A percentile compares a stretch with the other conserved stretches of the same genome.
phyloP scores from a whole-genome alignment of 2,888 invertebrate genomes.

The Coelogynopora nodosa region DNA sequence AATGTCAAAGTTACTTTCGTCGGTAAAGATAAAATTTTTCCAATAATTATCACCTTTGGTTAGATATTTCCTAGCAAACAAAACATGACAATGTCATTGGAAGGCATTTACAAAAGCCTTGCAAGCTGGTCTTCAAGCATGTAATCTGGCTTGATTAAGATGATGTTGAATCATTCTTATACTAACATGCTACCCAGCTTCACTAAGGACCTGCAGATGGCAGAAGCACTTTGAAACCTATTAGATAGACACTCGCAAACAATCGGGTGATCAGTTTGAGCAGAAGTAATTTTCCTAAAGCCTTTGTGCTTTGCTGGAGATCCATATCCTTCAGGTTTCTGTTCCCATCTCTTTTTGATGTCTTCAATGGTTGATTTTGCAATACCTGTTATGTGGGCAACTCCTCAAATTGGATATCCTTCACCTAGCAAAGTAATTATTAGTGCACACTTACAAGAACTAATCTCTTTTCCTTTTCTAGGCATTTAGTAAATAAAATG shows the following conservation, averaged over 20 bases:
- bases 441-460: neutral
- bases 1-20: neutral
- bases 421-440: neutral
- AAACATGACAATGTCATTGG: neutral
- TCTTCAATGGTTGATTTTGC: neutral
- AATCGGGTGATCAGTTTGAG: neutral
- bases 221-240: neutral
- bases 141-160: neutral
- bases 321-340: neutral
- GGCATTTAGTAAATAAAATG: neutral
- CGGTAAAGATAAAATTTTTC: neutral
- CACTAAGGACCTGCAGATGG: neutral
- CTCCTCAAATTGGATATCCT: neutral
- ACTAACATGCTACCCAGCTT: neutral
- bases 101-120: neutral
- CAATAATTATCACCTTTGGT: neutral
- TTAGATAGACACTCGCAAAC: neutral
- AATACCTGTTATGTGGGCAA: neutral
- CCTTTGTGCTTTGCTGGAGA: neutral
- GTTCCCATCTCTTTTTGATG: neutral
- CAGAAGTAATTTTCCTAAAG: neutral
- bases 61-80: neutral
- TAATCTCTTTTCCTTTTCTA: neutral
- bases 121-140: neutral
- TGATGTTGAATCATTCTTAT: neutral